Base-by-base conservation (phyloP, 2,113 vertebrate genomes). In the Oreochromis tanganicae region DNA sequence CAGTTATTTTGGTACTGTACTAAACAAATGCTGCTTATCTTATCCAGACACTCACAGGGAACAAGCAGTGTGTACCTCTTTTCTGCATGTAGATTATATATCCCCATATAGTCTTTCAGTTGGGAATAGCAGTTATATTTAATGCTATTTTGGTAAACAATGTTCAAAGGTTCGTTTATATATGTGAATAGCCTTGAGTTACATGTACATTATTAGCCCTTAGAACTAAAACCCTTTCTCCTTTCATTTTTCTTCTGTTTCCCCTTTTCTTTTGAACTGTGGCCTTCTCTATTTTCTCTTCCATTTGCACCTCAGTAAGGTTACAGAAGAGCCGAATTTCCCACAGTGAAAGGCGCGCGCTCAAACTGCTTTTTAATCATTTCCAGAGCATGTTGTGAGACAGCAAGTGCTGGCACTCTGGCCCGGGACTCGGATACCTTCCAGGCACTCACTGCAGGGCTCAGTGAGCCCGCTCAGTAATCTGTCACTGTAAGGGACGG, bases 291-390 rank as follows among this genome's bases (percentile, higher is more conserved):
- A 85, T 92, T 94, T 85, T 87, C 90, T 85, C 86, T 92, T 75
- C 83, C 88, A 90, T 95, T 95, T 93, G 56, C 94, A 96, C 94
- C 97, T 97, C 96, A 90, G 92, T 89, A 88, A 90, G 88, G 91
- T 86, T 83, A 92, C 89, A 95, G 95, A 83, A 92, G 90, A 93
- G 85, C 82, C 68, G 79, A 55, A 85, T 90, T 96, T 96, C 96
- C 95, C 96, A 96, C 94, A 95, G 95, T 91, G 92, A 94, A 91
- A 90, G 90, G 90, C 92, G 61, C 29, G 14, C 91, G 89, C 90
- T 95, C 94, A 93, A 94, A 94, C 93, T 85, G 91, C 88, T 93
- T 96, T 95, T 95, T 96, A 97, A 97, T 96, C 94, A 95, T 94
- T 95, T 96, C 95, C 96, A 97, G 96, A 96, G 94, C 89, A 83